A percentile compares a stretch with the other conserved stretches of the same genome.
These are phyloP conservation scores for Pseudomyrmex concolor DNA, from an alignment of 1,140 invertebrate genomes.

Conservation along the genomic window DNA sequence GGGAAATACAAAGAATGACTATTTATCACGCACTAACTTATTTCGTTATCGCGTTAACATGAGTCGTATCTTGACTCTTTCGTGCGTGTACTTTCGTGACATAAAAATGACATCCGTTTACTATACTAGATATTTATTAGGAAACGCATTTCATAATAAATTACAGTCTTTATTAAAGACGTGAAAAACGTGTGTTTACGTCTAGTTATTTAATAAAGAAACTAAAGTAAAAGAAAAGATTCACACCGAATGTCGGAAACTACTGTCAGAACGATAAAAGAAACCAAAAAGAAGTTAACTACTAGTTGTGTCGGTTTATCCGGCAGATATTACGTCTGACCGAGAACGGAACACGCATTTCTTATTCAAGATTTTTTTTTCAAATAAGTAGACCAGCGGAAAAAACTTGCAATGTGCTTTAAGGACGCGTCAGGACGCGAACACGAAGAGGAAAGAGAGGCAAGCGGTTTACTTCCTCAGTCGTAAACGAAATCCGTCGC, in stretches of 20 bases:
- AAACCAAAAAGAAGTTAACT: conserved; percentile 63
- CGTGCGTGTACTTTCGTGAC: background rate
- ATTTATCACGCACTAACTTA: background rate
- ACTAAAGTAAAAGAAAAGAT: conserved; percentile 8
- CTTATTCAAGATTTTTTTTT: conserved; percentile 48
- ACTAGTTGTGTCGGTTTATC: conserved; percentile 60
- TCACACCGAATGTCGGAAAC: conserved; percentile 18
- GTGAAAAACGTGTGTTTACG: background rate
- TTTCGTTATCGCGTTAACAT: background rate
- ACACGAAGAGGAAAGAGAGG: conserved; percentile 7
- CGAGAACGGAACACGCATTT: conserved; percentile 54
- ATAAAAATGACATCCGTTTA: background rate
- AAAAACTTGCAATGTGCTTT: conserved; percentile 35
- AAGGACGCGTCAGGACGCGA: conserved; percentile 39
- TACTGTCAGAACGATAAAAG: conserved; percentile 44
- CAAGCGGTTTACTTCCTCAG: conserved; percentile 7
- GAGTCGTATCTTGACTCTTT: background rate
- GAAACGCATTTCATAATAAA: background rate
- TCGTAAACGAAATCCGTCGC: conserved; percentile 29
- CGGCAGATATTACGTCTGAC: conserved; percentile 73
- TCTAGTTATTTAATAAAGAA: background rate
- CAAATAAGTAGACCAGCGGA: background rate
- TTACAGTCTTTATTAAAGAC: background rate
- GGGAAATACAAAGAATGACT: too few relatives aligned
- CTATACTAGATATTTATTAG: too few relatives aligned